Base-by-base conservation (phyloP, 2,113 vertebrate genomes). In the Lepus europaeus region DNA sequence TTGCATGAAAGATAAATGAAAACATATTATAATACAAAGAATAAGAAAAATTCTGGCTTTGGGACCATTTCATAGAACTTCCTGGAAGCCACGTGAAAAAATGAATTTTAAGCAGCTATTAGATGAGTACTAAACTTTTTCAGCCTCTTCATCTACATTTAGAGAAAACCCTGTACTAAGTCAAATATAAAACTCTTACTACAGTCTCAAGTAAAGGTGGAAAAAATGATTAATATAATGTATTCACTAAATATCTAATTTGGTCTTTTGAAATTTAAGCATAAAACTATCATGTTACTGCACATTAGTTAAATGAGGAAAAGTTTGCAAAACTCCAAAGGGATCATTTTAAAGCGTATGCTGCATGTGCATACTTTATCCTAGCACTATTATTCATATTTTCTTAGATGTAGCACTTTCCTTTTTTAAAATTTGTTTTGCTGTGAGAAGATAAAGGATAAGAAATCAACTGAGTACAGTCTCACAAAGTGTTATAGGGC, bases 21-120 rank as follows among this genome's bases (percentile, higher is more conserved):
- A 93, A 68, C 45, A 83, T 69, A 36, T 53, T 69, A 77, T 27
- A 89, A 39, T 61, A 29, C 16, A 73, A 88, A 92, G 29, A 88
- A 45, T 80, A 70, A 78, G 19, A 61, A 69, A 51, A 49, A 2
- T 11, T 68, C 11, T 68, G 13, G 9, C 45, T 74, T 87, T 79
- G 51, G 11, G 11, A 33, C 13, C 66, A 76, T 87, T 87, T 76
- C 14, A 49, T 19, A 76, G 33, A 91, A 68, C 49, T 82, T 76
- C 36, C 63, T 91, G 63, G 61, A 76, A 95, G 4, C 12, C 49
- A 91, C 63, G 9, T 90, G 16, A 45, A 86, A 86, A 90, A 72
- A 80, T n/a, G 4, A 64, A 39, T 56, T 64, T 86, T 86, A 91
- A 91, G 56, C 31, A 31, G 23, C 0, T 39, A 29, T 66, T 39